Conservation (phyloP, 2,797 vertebrate genomes). For the Zenarchopterus dispar region DNA sequence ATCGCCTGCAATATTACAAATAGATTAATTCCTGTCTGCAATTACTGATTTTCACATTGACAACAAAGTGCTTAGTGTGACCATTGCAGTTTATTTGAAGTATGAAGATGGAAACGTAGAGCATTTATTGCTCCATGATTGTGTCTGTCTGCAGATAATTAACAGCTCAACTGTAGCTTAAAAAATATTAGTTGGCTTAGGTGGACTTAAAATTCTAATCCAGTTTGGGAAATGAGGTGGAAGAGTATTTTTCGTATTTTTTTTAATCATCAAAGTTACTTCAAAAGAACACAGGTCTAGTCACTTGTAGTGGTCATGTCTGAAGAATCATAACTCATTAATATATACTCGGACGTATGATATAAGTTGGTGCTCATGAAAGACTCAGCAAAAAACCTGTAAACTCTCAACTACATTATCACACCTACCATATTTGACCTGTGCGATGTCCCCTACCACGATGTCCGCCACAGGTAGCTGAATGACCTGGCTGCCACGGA, state of each 20-base stretch:
- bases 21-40: neutral
- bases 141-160: conserved; percentile 34
- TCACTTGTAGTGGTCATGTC: conserved; percentile 2
- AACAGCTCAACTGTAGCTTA: conserved; percentile 17
- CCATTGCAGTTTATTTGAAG: neutral
- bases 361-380: neutral
- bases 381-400: neutral
- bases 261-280: conserved; percentile 46
- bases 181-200: conserved; percentile 46
- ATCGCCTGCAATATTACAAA: conserved; percentile 83
- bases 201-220: conserved; percentile 43
- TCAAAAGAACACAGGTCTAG: conserved; percentile 31
- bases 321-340: conserved; percentile 14
- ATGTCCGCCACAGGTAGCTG: conserved; percentile 95
- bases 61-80: conserved; percentile 2
- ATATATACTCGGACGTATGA: conserved; percentile 15
- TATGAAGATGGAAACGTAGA: neutral
- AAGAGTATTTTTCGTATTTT: conserved; percentile 38
- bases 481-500: conserved; percentile 91
- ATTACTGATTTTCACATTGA: neutral
- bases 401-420: neutral
- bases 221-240: conserved; percentile 43
- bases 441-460: conserved; percentile 94
- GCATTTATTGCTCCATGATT: neutral
- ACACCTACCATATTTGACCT: conserved; percentile 93